Evolutionary conservation across 1,140 invertebrate species (phyloP).

Genomic region (Mamestra configurata): DNA sequence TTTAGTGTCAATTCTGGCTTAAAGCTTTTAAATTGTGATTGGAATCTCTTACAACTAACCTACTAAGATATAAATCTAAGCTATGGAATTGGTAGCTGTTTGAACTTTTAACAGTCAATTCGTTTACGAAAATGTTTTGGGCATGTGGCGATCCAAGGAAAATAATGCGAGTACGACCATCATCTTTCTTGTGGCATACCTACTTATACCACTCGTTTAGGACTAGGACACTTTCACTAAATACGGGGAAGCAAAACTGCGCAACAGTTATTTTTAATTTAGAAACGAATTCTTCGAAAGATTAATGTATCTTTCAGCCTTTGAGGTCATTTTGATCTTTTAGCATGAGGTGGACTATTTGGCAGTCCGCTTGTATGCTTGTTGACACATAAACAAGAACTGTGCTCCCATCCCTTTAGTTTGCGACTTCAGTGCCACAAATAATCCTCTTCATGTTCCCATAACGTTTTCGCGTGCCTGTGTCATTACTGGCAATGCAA

Average conservation of each 20-base stretch:
- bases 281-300: conserved; percentile 24
- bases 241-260: conserved; percentile 8
- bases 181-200: neutral
- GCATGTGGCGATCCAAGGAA: too few relatives aligned
- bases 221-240: conserved; percentile 20
- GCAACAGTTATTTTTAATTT: conserved; percentile 33
- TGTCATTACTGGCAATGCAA: conserved; percentile 28
- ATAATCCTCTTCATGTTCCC: conserved; percentile 10
- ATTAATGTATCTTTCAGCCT: conserved; percentile 2
- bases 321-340: neutral
- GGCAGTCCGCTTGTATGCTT: neutral
- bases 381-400: neutral
- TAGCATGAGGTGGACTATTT: neutral
- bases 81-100: too few relatives aligned
- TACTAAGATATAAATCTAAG: neutral
- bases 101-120: too few relatives aligned
- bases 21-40: neutral
- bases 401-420: neutral
- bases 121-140: neutral
- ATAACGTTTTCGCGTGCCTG: conserved; percentile 9
- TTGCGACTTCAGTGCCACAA: neutral
- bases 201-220: neutral
- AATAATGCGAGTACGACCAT: too few relatives aligned
- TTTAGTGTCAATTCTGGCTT: neutral
- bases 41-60: neutral